A percentile compares a stretch with the other conserved stretches of the same genome.
These are phyloP conservation scores for Allolobophora icterica DNA, from an alignment of 2,888 invertebrate genomes.

Conservation along the genomic window DNA sequence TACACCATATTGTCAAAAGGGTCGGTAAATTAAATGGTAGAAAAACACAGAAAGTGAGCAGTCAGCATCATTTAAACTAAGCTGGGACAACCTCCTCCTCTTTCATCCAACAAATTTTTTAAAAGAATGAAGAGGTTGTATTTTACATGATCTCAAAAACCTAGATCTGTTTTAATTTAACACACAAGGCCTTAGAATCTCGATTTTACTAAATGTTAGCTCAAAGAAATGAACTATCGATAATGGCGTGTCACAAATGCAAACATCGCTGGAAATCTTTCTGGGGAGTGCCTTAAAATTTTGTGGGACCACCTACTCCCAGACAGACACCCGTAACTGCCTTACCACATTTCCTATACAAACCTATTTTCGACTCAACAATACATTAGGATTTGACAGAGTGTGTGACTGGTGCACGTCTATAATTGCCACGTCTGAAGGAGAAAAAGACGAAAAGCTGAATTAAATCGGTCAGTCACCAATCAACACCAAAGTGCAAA, in stretches of 20 bases:
- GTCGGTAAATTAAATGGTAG: not conserved
- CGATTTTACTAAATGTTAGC: not conserved
- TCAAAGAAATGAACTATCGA: not conserved
- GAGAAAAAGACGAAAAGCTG: constrained; percentile 12
- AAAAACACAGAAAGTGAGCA: not conserved
- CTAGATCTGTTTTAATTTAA: not conserved
- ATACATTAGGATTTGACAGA: not conserved
- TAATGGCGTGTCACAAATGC: not conserved
- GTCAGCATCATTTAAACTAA: too few species aligned
- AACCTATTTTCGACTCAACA: constrained; percentile 33
- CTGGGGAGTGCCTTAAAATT: not conserved
- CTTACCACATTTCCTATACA: constrained; percentile 49
- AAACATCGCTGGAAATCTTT: not conserved
- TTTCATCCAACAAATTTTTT: not conserved
- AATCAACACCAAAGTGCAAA: not conserved
- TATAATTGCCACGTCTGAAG: constrained; percentile 14
- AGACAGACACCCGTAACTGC: constrained; percentile 50
- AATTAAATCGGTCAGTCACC: constrained; percentile 12
- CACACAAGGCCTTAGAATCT: not conserved
- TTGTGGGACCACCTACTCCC: not conserved
- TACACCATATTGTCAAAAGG: not conserved
- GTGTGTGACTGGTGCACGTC: constrained; percentile 4
- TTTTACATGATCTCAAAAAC: not conserved
- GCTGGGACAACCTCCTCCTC: too few species aligned
- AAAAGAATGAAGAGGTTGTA: not conserved